These are phyloP conservation scores for Stictocephala bisonia DNA, from an alignment of 2,888 invertebrate species.

Conservation along the genomic window DNA sequence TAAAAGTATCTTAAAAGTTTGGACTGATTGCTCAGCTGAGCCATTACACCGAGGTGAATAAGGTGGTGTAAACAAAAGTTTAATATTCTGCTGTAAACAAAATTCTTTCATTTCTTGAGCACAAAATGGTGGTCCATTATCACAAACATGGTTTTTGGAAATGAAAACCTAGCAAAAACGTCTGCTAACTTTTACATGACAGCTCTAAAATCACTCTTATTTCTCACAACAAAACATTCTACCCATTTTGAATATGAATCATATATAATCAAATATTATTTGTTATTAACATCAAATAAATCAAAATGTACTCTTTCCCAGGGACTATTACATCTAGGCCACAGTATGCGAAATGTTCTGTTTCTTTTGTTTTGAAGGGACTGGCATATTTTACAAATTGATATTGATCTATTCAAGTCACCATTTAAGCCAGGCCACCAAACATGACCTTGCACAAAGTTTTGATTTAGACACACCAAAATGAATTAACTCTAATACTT, in stretches of 20 bases:
- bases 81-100: neutral
- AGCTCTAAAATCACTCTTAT: slow-evolving; percentile 1
- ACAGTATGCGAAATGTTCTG: neutral
- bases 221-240: neutral
- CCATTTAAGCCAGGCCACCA: neutral
- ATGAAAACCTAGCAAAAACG: slow-evolving; percentile 27
- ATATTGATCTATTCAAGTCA: neutral
- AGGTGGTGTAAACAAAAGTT: slow-evolving; percentile 19
- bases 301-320: slow-evolving; percentile 1
- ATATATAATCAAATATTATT: no score
- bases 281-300: no score
- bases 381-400: neutral
- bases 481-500: slow-evolving; percentile 13
- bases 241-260: slow-evolving; percentile 10
- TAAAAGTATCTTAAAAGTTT: no score
- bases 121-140: neutral
- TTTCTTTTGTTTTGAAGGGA: neutral
- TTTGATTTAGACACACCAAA: neutral
- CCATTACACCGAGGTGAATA: slow-evolving; percentile 21
- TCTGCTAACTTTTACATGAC: slow-evolving; percentile 8
- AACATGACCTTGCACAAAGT: slow-evolving; percentile 2
- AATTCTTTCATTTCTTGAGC: no score
- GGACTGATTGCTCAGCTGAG: no score
- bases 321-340: neutral
- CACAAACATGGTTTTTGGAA: no score